Conservation (phyloP, 2,797 vertebrate species). For the Cygnus olor region DNA sequence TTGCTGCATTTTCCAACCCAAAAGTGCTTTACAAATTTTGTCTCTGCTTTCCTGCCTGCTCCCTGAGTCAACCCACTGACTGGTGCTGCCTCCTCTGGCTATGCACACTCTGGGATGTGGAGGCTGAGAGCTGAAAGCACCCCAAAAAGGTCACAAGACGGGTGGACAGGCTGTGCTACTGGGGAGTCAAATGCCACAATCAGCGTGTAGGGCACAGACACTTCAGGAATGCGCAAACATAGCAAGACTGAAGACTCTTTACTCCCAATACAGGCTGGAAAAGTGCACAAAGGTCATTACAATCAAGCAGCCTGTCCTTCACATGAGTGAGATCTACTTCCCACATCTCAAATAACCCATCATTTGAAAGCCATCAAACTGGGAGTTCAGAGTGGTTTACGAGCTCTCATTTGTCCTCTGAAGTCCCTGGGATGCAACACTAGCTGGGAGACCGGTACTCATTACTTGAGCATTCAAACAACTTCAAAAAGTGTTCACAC, state of each 20-base stretch:
- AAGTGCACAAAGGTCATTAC: not conserved
- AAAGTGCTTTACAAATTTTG: not conserved
- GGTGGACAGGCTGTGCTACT: not conserved
- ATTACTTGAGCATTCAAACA: not conserved
- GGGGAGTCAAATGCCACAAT: not conserved
- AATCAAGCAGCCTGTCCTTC: not conserved
- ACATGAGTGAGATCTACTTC: not conserved
- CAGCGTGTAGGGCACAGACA: not conserved
- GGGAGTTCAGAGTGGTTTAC: not conserved
- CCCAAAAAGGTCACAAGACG: not conserved
- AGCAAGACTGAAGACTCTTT: constrained; percentile 37
- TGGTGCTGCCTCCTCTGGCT: not conserved
- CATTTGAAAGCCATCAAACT: not conserved
- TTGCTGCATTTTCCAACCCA: not conserved
- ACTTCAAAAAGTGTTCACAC: not conserved
- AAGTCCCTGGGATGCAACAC: not conserved
- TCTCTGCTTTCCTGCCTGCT: not conserved
- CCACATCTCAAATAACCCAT: not conserved
- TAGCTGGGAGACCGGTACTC: not conserved
- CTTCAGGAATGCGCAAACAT: constrained; percentile 45
- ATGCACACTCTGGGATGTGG: fast-evolving
- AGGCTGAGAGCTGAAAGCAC: not conserved
- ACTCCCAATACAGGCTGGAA: not conserved
- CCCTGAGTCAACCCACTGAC: not conserved
- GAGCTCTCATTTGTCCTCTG: not conserved